These are phyloP conservation scores for Pharmacophagus antenor DNA, from an alignment of 2,888 invertebrate species.

Conservation along the genomic window DNA sequence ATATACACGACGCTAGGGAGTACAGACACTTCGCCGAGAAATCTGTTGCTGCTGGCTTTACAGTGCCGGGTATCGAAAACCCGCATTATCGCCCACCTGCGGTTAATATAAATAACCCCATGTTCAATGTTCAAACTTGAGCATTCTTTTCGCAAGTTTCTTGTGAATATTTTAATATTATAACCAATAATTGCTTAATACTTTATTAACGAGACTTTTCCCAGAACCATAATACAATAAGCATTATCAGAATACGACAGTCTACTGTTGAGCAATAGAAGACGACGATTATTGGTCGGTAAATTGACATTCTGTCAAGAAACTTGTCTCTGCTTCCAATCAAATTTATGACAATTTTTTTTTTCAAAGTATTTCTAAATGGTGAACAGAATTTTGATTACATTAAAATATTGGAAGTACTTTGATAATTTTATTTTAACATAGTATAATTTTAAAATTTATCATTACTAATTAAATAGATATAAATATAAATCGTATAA, in stretches of 20 bases:
- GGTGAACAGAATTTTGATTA: too few relatives aligned
- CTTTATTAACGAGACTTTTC: too few relatives aligned
- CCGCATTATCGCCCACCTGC: constrained; percentile 50
- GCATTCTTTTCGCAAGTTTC: neutral
- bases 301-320: too few relatives aligned
- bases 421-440: constrained; percentile 23
- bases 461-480: constrained; percentile 35
- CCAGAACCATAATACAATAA: too few relatives aligned
- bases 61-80: constrained; percentile 43
- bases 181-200: too few relatives aligned
- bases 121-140: constrained; percentile 6
- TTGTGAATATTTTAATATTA: neutral
- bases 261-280: too few relatives aligned
- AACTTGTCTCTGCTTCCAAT: too few relatives aligned
- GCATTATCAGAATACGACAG: too few relatives aligned
- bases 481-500: constrained; percentile 32
- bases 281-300: too few relatives aligned
- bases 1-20: constrained; percentile 57
- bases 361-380: too few relatives aligned
- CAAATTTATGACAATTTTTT: too few relatives aligned
- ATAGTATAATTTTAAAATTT: constrained; percentile 31
- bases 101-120: constrained; percentile 50
- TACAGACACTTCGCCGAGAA: constrained; percentile 54
- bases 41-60: constrained; percentile 48
- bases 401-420: neutral